phyloP scores from a whole-genome alignment of 2,113 vertebrate species.

The Lophura nycthemera region DNA sequence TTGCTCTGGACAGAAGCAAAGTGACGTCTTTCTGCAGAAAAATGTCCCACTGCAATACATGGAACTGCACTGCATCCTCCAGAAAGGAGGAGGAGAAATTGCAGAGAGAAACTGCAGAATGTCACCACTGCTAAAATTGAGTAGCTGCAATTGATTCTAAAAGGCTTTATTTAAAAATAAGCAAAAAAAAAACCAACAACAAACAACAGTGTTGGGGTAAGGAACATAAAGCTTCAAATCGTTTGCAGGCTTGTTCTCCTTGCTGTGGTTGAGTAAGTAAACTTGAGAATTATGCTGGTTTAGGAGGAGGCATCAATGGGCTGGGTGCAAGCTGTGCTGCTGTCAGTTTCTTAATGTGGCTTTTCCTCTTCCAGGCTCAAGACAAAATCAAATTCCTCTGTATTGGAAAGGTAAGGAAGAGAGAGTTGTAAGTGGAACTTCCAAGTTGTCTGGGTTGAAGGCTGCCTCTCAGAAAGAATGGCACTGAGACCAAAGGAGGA shows the following conservation, averaged over 20 bases:
- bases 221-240: background rate
- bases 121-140: background rate
- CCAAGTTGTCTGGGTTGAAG: background rate
- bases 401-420: constrained; percentile 18
- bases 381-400: constrained; percentile 94
- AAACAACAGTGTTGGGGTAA: background rate
- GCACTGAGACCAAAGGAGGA: background rate
- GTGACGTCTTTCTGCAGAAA: background rate
- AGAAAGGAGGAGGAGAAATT: background rate
- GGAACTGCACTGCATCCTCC: background rate
- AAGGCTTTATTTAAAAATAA: constrained; percentile 63
- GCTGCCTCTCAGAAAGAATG: background rate
- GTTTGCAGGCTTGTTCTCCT: background rate
- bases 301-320: background rate
- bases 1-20: background rate
- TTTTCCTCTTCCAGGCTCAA: constrained; percentile 88
- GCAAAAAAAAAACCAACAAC: constrained; percentile 1
- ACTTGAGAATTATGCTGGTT: background rate
- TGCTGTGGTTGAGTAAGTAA: background rate
- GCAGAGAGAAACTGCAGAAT: background rate
- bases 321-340: constrained; percentile 7
- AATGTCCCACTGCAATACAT: background rate
- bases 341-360: constrained; percentile 64
- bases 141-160: background rate
- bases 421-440: background rate